Evolutionary conservation across 2,113 vertebrate genomes (phyloP), one percentile per base, ranked within the genome.

Genomic region (Fukomys damarensis): DNA sequence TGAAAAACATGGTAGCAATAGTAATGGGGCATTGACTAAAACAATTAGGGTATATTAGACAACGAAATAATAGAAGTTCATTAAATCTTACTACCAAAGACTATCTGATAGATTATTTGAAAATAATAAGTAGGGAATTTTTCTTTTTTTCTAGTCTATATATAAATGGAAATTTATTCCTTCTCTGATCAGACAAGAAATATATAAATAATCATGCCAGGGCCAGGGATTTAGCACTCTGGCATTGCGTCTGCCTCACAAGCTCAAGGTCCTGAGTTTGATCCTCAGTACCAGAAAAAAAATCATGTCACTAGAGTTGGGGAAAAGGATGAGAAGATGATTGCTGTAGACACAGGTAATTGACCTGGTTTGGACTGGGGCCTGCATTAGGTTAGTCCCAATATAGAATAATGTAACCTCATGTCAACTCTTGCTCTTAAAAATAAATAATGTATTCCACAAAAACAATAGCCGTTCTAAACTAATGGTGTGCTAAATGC

Each of bases 371-470:
- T 61, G 26, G 26, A 74, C 4, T 61, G 76, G 2, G 9, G 17
- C 7, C 68, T 38, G 26, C 49, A 8, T 66, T 80, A 65, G 76
- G 83, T 84, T 46, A 85, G 7, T 14, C 65, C 83, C 86, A 76
- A 93, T 30, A 88, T 2, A 91, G 86, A 93, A 88, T 59, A 96
- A 81, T 95, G 20, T 41, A 76, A 95, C 20, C 5, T 82, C 93
- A 26, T 92, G 72, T 93, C 89, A 92, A 80, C 46, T 96, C 65
- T 85, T 95, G 81, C 61, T 70, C 96, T 90, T 91, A 65, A 96
- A 94, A 95, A 96, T n/a, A 94, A 63, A 92, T 95, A 95, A 97
- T 96, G 19, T 76, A 96, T 92, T 96, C 79, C 87, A 94, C 79
- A 96, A 97, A 97, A 92, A 96, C 72, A 97, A 97, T 81, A 96